Conservation (phyloP, 2,113 vertebrate species). For the Nyctereutes procyonoides region DNA sequence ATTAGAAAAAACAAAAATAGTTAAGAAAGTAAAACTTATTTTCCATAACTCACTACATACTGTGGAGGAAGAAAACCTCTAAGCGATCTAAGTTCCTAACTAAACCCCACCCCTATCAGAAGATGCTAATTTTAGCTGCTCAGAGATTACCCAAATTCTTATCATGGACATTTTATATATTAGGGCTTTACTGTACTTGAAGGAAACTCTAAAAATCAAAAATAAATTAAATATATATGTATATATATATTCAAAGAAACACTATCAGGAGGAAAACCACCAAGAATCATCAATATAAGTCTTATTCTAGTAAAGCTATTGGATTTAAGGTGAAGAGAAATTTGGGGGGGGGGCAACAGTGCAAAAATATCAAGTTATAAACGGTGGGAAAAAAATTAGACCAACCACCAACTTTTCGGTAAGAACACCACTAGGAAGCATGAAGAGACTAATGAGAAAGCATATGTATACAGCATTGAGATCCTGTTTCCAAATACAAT, state of each 20-base stretch:
- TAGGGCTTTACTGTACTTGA: background rate
- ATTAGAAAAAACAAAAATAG: background rate
- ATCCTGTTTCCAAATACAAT: background rate
- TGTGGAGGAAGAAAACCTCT: background rate
- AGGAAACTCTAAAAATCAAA: background rate
- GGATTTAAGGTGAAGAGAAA: background rate
- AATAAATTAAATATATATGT: background rate
- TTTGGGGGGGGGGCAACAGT: background rate
- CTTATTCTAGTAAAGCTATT: constrained; percentile 15
- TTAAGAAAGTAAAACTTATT: background rate
- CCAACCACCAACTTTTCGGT: background rate
- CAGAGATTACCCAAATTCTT: background rate
- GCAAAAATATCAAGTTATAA: background rate
- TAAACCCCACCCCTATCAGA: background rate
- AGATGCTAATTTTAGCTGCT: background rate
- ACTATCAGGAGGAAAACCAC: background rate
- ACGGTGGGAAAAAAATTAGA: background rate
- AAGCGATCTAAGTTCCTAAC: background rate
- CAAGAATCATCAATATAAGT: background rate
- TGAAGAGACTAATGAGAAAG: background rate
- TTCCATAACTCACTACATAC: background rate
- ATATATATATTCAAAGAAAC: background rate
- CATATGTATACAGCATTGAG: background rate
- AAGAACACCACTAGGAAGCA: background rate
- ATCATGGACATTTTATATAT: background rate